phyloP scores from a whole-genome alignment of 2,888 invertebrate genomes.

The Morpho achilles region DNA sequence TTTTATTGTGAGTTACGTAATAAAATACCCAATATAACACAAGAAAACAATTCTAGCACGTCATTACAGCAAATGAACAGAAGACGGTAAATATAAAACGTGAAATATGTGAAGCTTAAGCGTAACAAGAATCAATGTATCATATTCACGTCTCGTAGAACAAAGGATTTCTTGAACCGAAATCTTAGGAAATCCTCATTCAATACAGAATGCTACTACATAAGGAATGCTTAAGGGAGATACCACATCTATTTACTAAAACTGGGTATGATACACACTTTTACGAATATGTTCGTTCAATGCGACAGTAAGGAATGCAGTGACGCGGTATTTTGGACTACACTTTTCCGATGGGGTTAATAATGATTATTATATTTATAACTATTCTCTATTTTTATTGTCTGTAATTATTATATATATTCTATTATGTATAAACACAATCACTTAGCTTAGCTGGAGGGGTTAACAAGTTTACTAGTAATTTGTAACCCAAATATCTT shows the following conservation, averaged over 20 bases:
- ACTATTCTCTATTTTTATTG: too few relatives aligned
- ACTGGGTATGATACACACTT: slow-evolving; percentile 4
- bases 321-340: too few relatives aligned
- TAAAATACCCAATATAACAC: not conserved
- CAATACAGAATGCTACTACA: slow-evolving; percentile 16
- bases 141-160: slow-evolving; percentile 18
- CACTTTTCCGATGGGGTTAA: too few relatives aligned
- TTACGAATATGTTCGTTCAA: not conserved
- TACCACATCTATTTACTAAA: slow-evolving; percentile 10
- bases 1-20: too few relatives aligned
- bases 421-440: too few relatives aligned
- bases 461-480: too few relatives aligned
- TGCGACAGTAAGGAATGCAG: not conserved
- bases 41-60: not conserved
- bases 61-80: not conserved
- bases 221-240: slow-evolving; percentile 15
- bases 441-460: too few relatives aligned
- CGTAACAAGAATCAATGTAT: slow-evolving; percentile 19
- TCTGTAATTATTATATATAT: too few relatives aligned
- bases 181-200: slow-evolving; percentile 20
- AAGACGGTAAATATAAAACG: not conserved
- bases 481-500: too few relatives aligned
- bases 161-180: slow-evolving; percentile 16
- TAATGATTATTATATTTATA: too few relatives aligned
- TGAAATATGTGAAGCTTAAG: slow-evolving; percentile 10